phyloP scores from a whole-genome alignment of 1,140 invertebrate genomes.

The Bombyx mori region ASM3026992v2 NC_085128.1:487001-487500 shows the following conservation, averaged over 20 bases:
- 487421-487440: no score
- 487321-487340: no score
- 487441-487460: no score
- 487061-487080: constrained; percentile 47
- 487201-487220: constrained; percentile 37
- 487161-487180: neutral
- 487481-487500: no score
- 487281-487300: no score
- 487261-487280: neutral
- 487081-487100: constrained; percentile 64
- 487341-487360: no score
- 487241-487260: constrained; percentile 24
- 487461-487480: no score
- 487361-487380: no score
- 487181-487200: constrained; percentile 31
- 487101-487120: constrained; percentile 55
- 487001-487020: no score
- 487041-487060: constrained; percentile 45
- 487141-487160: constrained; percentile 13
- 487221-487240: constrained; percentile 10
- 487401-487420: no score
- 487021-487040: constrained; percentile 17
- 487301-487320: neutral
- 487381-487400: no score
- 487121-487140: constrained; percentile 64